These are phyloP conservation scores for Eustalomyia histrio DNA, from an alignment of 2,888 invertebrate genomes.

Conservation along the genomic window DNA sequence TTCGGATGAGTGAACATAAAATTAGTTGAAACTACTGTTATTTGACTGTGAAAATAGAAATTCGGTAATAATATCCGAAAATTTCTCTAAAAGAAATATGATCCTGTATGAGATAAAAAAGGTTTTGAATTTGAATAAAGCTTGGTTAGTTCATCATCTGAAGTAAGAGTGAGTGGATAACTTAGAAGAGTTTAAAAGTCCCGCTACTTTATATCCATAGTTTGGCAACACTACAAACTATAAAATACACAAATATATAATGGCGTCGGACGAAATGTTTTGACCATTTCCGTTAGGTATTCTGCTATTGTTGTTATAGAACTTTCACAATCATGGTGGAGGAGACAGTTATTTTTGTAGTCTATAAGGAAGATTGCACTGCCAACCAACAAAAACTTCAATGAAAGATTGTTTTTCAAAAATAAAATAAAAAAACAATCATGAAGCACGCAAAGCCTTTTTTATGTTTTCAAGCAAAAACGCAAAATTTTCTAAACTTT, in stretches of 20 bases:
- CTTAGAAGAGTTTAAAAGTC: not conserved
- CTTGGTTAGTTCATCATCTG: too few species aligned
- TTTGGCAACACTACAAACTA: not conserved
- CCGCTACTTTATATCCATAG: not conserved
- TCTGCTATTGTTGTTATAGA: conserved; percentile 20
- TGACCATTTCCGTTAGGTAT: conserved; percentile 64
- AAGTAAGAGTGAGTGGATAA: too few species aligned
- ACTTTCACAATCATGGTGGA: conserved; percentile 44
- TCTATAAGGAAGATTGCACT: conserved; percentile 36
- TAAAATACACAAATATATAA: conserved; percentile 42
- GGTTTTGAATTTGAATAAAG: too few species aligned
- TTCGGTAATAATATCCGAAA: too few species aligned
- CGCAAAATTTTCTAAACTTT: conserved; percentile 8
- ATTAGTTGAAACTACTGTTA: too few species aligned
- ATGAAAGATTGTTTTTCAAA: not conserved
- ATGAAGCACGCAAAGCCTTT: conserved; percentile 45
- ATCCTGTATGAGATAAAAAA: too few species aligned
- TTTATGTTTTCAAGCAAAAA: conserved; percentile 30
- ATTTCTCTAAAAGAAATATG: too few species aligned
- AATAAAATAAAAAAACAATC: too few species aligned
- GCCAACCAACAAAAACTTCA: not conserved
- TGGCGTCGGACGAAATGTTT: conserved; percentile 61
- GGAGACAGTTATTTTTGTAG: conserved; percentile 34
- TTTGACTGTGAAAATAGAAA: too few species aligned
- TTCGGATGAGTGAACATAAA: too few species aligned